Conservation (phyloP, 2,113 vertebrate genomes). For the Ailuropoda melanoleuca region DNA sequence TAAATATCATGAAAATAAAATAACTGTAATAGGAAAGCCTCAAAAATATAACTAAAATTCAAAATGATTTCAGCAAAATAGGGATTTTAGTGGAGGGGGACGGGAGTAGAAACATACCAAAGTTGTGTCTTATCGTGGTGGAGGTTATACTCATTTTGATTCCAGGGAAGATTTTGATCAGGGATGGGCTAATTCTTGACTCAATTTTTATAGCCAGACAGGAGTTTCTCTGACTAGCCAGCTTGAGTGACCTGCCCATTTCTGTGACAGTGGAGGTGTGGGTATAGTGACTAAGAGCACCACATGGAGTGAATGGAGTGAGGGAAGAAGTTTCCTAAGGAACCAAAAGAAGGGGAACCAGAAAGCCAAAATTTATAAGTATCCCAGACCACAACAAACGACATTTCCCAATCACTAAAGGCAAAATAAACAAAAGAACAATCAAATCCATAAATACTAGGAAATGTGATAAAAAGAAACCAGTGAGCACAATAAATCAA, state of each 20-base stretch:
- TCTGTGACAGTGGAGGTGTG: neutral
- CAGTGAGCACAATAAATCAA: neutral
- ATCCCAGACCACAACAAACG: neutral
- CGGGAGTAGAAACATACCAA: neutral
- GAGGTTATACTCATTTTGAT: neutral
- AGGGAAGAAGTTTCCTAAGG: neutral
- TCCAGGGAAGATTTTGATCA: neutral
- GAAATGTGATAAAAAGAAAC: neutral
- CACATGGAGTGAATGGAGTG: neutral
- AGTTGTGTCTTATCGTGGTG: neutral
- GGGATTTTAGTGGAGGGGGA: neutral
- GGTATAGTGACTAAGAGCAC: neutral
- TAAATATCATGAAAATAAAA: neutral
- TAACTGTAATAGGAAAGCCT: neutral
- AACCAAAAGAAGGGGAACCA: neutral
- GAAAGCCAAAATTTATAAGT: neutral
- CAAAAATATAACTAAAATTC: conserved; percentile 24
- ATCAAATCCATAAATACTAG: neutral
- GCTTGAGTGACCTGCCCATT: neutral
- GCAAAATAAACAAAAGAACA: neutral
- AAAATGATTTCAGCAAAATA: conserved; percentile 9
- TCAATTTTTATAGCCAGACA: neutral
- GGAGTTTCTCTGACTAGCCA: neutral
- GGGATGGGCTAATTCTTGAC: neutral
- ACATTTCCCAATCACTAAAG: neutral